phyloP scores from a whole-genome alignment of 1,140 invertebrate genomes.

The Drosophila burlai region DNA sequence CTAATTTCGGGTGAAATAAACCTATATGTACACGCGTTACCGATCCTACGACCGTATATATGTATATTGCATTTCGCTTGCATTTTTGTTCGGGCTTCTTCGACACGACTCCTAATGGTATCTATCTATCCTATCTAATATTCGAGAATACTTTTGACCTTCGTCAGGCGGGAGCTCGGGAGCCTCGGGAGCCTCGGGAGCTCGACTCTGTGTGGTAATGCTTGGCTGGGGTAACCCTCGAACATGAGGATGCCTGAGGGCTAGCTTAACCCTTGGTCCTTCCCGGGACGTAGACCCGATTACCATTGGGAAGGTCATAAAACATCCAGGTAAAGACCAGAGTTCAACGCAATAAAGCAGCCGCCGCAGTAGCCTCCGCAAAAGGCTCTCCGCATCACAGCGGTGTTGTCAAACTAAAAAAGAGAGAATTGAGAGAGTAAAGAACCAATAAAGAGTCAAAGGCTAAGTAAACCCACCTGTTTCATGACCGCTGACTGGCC shows the following conservation, averaged over 20 bases:
- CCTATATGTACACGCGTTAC: conserved; percentile 10
- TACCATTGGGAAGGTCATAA: conserved; percentile 51
- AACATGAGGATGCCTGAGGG: background rate
- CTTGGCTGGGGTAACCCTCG: conserved; percentile 47
- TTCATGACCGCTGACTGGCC: conserved; percentile 71
- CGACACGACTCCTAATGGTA: conserved; percentile 12
- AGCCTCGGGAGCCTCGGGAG: background rate
- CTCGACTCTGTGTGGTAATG: conserved; percentile 30
- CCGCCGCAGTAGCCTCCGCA: conserved; percentile 83
- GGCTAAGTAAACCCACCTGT: conserved; percentile 51
- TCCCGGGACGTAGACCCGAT: conserved; percentile 53
- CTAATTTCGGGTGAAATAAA: conserved; percentile 33
- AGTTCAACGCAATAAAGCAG: conserved; percentile 65
- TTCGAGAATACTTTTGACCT: conserved; percentile 59
- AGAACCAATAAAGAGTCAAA: background rate
- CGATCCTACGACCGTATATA: background rate
- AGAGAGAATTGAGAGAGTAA: background rate
- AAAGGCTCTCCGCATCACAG: conserved; percentile 62
- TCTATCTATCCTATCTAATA: conserved; percentile 36
- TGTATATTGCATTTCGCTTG: conserved; percentile 4
- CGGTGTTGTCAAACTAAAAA: conserved; percentile 64
- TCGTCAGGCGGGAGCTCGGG: conserved; percentile 11
- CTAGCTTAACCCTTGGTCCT: conserved; percentile 45
- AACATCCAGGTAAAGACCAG: conserved; percentile 76
- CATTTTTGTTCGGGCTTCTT: conserved; percentile 43